Conservation (phyloP, 1,140 invertebrate species). For the Aphelinus atriplicis region DNA sequence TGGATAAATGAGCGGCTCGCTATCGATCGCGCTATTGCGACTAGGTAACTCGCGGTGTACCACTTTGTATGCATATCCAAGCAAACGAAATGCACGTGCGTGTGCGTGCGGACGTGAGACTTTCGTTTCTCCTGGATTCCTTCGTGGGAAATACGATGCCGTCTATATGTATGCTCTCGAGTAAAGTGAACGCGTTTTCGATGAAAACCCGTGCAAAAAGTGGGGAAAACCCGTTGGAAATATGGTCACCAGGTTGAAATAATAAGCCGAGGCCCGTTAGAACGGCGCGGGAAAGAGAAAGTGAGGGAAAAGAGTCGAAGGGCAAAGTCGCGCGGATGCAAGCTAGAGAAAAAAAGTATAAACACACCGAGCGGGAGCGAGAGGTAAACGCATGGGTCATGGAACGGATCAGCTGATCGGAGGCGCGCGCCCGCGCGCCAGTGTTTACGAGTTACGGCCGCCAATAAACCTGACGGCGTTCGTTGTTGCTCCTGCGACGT, state of each 20-base stretch:
- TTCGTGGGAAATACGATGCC: too few relatives aligned
- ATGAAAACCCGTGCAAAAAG: too few relatives aligned
- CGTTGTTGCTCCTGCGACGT: constrained; percentile 63
- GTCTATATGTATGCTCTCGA: neutral
- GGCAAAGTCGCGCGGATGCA: constrained; percentile 51
- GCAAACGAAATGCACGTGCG: too few relatives aligned
- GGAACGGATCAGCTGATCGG: constrained; percentile 67
- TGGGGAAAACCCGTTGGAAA: too few relatives aligned
- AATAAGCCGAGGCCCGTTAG: too few relatives aligned
- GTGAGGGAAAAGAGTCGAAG: constrained; percentile 38
- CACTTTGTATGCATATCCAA: too few relatives aligned
- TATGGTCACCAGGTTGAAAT: too few relatives aligned
- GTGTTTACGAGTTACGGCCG: constrained; percentile 67
- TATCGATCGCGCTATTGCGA: too few relatives aligned
- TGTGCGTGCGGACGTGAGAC: too few relatives aligned
- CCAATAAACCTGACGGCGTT: constrained; percentile 65
- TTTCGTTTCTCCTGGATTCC: too few relatives aligned
- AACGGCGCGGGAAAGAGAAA: constrained; percentile 16
- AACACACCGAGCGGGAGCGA: constrained; percentile 7
- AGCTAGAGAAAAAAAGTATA: constrained; percentile 16
- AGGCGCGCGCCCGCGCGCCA: constrained; percentile 64
- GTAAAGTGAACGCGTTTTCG: neutral
- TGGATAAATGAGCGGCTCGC: too few relatives aligned
- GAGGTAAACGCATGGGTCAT: constrained; percentile 57
- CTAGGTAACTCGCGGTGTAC: too few relatives aligned